These are phyloP conservation scores for Melanargia galathea DNA, from an alignment of 2,888 invertebrate genomes.

Conservation along the genomic window DNA sequence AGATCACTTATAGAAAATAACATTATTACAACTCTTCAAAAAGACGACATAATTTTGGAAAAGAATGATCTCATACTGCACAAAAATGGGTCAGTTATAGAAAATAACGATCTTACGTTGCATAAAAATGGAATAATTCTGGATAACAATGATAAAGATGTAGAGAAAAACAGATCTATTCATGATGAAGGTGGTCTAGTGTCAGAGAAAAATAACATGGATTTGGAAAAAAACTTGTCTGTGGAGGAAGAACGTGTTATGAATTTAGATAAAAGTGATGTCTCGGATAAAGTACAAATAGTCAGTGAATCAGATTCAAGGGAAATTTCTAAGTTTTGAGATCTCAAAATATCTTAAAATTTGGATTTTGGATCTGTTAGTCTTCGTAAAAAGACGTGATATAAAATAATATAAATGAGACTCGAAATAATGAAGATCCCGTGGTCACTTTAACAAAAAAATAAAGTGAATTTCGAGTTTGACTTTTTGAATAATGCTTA, in stretches of 20 bases:
- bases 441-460: not conserved
- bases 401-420: not conserved
- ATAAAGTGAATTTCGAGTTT: not conserved
- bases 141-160: not conserved
- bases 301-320: not conserved
- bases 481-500: not conserved
- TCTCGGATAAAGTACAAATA: not conserved
- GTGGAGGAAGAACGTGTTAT: not conserved
- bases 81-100: constrained; percentile 6
- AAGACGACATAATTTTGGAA: constrained; percentile 8
- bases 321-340: constrained; percentile 15
- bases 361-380: constrained; percentile 10
- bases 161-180: not conserved
- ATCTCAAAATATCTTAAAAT: not conserved
- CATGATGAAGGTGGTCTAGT: not conserved
- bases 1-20: constrained; percentile 12
- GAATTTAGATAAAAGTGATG: not conserved
- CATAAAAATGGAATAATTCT: not conserved
- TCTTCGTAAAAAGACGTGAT: not conserved
- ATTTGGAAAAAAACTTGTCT: constrained; percentile 2
- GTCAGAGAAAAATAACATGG: not conserved
- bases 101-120: not conserved
- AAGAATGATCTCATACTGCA: not conserved
- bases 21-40: constrained; percentile 14
- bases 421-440: not conserved